Base-by-base conservation (phyloP, 1,140 invertebrate species). In the Orussus abietinus region DNA sequence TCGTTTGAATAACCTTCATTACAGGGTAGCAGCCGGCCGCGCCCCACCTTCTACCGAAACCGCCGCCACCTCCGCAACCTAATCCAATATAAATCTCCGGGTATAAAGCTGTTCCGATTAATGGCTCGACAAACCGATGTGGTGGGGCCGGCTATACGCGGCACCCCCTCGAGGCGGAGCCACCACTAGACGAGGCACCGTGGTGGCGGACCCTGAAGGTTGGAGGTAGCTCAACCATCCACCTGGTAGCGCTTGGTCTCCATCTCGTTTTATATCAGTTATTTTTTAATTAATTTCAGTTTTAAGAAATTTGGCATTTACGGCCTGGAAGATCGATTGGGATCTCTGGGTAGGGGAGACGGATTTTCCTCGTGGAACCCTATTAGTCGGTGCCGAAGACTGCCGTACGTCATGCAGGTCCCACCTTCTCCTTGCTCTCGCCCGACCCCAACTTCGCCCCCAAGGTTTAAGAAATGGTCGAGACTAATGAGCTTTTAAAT, bases 101-200 rank as follows among this genome's bases (percentile, higher is more conserved):
- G 61, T 65, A 66, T 66, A 66, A 66, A 66, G 64, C 64, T 65
- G 62, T 62, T 65, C 59, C 64, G 64, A 66, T 66, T 66, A 66
- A 66, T 66, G 62, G 64, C 59, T 64, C 61, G 64, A 66, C 64
- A 66, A 65, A 65, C 64, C 64, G 62, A 66, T 65, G 64, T 61
- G 64, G 64, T 66, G 55, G 58, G 60, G 55, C 58, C 52, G 55
- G 54, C 45, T n/a, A n/a, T n/a, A n/a, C n/a, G n/a, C n/a, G n/a
- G n/a, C n/a, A n/a, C n/a, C n/a, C n/a, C n/a, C n/a, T n/a, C n/a
- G n/a, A n/a, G n/a, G 6, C 22, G 6, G 22, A n/a, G 22, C 22
- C 22, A 25, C 6, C 22, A 6, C 6, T 25, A 25, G 22, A 6
- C 22, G n/a, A n/a, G 6, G 6, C 22, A 6, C 22, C 22, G 22